Base-by-base conservation (phyloP, 1,140 invertebrate species). In the Leptopilina boulardi region DNA sequence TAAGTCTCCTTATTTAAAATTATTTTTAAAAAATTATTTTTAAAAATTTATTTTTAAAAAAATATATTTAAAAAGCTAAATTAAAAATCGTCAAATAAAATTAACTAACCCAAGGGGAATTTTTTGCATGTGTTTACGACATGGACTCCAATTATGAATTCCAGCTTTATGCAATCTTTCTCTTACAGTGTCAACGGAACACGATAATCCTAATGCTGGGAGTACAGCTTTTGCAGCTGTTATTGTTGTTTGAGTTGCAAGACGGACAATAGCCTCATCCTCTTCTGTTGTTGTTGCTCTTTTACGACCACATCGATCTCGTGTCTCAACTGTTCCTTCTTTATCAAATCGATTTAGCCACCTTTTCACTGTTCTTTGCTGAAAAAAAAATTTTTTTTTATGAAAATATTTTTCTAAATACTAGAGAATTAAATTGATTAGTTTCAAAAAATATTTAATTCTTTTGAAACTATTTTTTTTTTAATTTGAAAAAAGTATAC, bases 91-190 rank as follows among this genome's bases (percentile, higher is more conserved):
- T 23, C 1, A 15, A 38, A 34, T 54, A 42, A 42, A 70, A 59
- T 73, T 23, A 2, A 86, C 82, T 44, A 82, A 91, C 90, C 86
- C 86, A 18, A 91, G 76, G 5, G 89, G 85, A 75, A 91, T 91
- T 74, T 84, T 91, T 76, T 91, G 87, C 80, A 91, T 91, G 56
- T 91, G 89, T 75, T 91, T 91, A 18, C 86, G 85, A 5, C 89
- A 91, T 0, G 90, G 90, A 76, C 89, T 91, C 90, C 90, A 91
- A 59, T 91, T 91, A 72, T 91, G 90, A 70, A 91, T 91, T 56
- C 90, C 90, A 77, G 90, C 90, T 83, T 90, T 91, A 44, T 91
- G 90, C 18, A 91, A 75, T 51, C 90, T 87, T 71, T 91, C 90
- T 44, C 90, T 83, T 66, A 91, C 82, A 0, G 90, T 91, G 70